phyloP scores from a whole-genome alignment of 2,888 invertebrate species.

The Drosophila atripex region DNA sequence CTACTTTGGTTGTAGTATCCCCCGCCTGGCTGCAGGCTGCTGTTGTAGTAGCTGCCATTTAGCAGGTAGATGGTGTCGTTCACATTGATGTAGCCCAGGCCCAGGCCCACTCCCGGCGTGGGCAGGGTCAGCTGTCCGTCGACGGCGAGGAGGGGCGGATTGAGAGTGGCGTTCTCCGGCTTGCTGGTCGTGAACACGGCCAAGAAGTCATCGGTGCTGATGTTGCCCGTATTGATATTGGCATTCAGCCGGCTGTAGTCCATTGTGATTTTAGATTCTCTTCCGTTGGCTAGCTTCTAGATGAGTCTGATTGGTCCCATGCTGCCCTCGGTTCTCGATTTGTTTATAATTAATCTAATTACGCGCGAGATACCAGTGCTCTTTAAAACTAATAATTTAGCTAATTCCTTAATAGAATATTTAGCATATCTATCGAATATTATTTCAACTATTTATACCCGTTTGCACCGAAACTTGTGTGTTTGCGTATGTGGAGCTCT shows the following conservation, averaged over 20 bases:
- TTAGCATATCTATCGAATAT: constrained; percentile 50
- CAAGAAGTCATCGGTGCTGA: constrained; percentile 84
- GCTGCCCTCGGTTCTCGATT: constrained; percentile 41
- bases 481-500: constrained; percentile 27
- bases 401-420: constrained; percentile 50
- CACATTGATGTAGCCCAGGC: constrained; percentile 50
- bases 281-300: constrained; percentile 46
- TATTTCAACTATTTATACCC: constrained; percentile 59
- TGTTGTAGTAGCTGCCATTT: constrained; percentile 72
- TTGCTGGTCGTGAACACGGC: constrained; percentile 80
- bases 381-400: constrained; percentile 68
- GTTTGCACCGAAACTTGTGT: constrained; percentile 82
- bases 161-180: constrained; percentile 60
- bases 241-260: constrained; percentile 80
- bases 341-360: constrained; percentile 59
- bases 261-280: constrained; percentile 60
- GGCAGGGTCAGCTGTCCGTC: constrained; percentile 71
- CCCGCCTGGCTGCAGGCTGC: constrained; percentile 63
- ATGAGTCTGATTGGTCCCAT: constrained; percentile 71
- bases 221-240: constrained; percentile 82
- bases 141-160: constrained; percentile 77
- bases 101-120: constrained; percentile 33
- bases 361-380: constrained; percentile 52
- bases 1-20: constrained; percentile 76
- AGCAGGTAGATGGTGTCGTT: constrained; percentile 80